phyloP scores from a whole-genome alignment of 1,140 invertebrate genomes.

The Cydia amplana region DNA sequence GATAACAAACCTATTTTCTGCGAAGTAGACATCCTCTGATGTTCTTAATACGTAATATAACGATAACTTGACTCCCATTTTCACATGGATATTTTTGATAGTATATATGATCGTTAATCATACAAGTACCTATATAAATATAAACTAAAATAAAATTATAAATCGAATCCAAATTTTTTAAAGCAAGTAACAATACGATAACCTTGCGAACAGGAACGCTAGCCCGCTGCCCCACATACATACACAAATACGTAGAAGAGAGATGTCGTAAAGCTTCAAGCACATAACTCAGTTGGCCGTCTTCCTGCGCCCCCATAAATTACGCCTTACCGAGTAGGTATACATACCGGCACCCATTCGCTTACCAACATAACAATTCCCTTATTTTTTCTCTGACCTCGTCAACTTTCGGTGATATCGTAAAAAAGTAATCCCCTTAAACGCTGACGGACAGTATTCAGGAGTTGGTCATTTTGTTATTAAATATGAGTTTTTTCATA shows the following conservation, averaged over 20 bases:
- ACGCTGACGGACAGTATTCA: not conserved
- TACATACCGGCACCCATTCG: constrained; percentile 28
- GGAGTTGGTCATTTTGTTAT: not conserved
- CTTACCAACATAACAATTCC: constrained; percentile 32
- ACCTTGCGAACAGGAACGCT: not conserved
- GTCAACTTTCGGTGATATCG: constrained; percentile 3
- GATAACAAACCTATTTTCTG: too few species aligned
- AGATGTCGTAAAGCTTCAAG: constrained; percentile 34
- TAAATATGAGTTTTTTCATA: not conserved
- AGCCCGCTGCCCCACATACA: constrained; percentile 15
- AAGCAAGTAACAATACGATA: constrained; percentile 9
- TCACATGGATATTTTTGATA: too few species aligned
- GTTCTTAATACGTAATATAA: too few species aligned
- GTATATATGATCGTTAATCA: too few species aligned
- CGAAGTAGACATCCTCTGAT: too few species aligned
- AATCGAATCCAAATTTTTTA: not conserved
- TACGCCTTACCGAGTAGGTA: constrained; percentile 33
- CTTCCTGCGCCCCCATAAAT: constrained; percentile 33
- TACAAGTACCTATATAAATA: too few species aligned
- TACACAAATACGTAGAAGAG: constrained; percentile 30
- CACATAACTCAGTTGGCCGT: constrained; percentile 34
- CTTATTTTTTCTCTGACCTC: constrained; percentile 31
- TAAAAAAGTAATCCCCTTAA: constrained; percentile 21
- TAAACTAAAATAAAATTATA: not conserved
- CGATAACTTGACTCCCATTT: too few species aligned